These are phyloP conservation scores for Drosophila prosaltans DNA, from an alignment of 1,140 invertebrate species.

Conservation along the genomic window DNA sequence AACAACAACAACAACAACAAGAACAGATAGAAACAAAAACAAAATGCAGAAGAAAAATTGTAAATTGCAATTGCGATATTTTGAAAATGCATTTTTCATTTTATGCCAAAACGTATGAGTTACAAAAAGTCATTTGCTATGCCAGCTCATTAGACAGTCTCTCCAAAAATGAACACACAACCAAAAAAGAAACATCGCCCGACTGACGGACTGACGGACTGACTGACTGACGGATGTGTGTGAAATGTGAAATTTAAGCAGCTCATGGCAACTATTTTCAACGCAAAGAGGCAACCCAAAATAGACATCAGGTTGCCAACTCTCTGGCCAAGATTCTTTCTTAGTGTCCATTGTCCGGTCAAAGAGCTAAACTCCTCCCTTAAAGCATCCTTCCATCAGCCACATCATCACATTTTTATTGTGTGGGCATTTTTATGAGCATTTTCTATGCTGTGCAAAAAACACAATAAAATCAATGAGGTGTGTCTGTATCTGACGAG, in stretches of 20 bases:
- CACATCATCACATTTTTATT: slow-evolving; percentile 76
- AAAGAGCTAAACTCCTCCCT: slow-evolving; percentile 27
- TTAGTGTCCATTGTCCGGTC: slow-evolving; percentile 47
- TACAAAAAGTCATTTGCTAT: slow-evolving; percentile 77
- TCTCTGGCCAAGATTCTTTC: no score
- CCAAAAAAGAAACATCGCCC: not conserved
- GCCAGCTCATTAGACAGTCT: slow-evolving; percentile 63
- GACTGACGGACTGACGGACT: slow-evolving; percentile 28
- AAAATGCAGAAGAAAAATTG: slow-evolving; percentile 46
- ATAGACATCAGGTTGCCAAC: slow-evolving; percentile 70
- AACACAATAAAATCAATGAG: slow-evolving; percentile 81
- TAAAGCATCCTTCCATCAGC: slow-evolving; percentile 42
- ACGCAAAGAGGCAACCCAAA: slow-evolving; percentile 41
- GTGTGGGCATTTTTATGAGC: slow-evolving; percentile 81
- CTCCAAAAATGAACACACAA: slow-evolving; percentile 17
- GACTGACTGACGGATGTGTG: slow-evolving; percentile 42
- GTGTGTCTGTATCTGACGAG: slow-evolving; percentile 58
- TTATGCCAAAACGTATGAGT: slow-evolving; percentile 73
- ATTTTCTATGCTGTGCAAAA: slow-evolving; percentile 74
- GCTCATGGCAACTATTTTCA: slow-evolving; percentile 35
- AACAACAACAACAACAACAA: slow-evolving; percentile 38
- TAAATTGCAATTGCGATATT: slow-evolving; percentile 55
- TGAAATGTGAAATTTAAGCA: slow-evolving; percentile 45
- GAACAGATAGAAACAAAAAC: slow-evolving; percentile 30
- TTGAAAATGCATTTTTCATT: slow-evolving; percentile 74